Evolutionary conservation across 2,888 invertebrate genomes (phyloP).

Genomic region (Philereme transversata): DNA sequence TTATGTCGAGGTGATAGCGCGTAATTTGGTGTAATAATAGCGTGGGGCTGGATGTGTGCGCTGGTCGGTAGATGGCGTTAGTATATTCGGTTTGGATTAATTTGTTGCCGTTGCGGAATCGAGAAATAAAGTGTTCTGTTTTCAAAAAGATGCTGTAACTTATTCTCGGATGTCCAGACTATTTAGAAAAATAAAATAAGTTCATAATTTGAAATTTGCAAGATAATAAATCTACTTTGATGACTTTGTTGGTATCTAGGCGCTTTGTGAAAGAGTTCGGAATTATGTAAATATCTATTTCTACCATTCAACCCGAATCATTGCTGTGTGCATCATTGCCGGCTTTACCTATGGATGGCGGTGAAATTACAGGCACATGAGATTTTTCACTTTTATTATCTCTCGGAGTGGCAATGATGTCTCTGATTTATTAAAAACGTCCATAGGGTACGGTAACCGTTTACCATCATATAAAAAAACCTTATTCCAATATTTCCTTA

Average conservation of each 20-base stretch:
- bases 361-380: neutral
- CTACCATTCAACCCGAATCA: too few relatives aligned
- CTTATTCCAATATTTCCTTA: slow-evolving; percentile 9
- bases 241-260: too few relatives aligned
- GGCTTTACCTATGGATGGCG: too few relatives aligned
- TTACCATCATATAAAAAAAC: neutral
- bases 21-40: slow-evolving; percentile 39
- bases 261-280: too few relatives aligned
- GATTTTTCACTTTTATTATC: neutral
- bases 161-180: neutral
- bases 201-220: too few relatives aligned
- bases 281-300: too few relatives aligned
- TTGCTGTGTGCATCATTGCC: too few relatives aligned
- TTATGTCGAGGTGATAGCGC: slow-evolving; percentile 58
- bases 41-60: slow-evolving; percentile 19
- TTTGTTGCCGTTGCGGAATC: slow-evolving; percentile 13
- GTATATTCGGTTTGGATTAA: slow-evolving; percentile 44
- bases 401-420: too few relatives aligned
- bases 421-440: too few relatives aligned
- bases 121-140: slow-evolving; percentile 4
- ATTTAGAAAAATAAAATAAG: neutral
- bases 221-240: too few relatives aligned
- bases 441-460: too few relatives aligned
- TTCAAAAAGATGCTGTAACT: neutral
- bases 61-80: slow-evolving; percentile 65